A percentile compares a stretch with the other conserved stretches of the same genome.
These are phyloP conservation scores for Centroberyx gerrardi DNA, from an alignment of 2,797 vertebrate genomes.

Conservation along the genomic window DNA sequence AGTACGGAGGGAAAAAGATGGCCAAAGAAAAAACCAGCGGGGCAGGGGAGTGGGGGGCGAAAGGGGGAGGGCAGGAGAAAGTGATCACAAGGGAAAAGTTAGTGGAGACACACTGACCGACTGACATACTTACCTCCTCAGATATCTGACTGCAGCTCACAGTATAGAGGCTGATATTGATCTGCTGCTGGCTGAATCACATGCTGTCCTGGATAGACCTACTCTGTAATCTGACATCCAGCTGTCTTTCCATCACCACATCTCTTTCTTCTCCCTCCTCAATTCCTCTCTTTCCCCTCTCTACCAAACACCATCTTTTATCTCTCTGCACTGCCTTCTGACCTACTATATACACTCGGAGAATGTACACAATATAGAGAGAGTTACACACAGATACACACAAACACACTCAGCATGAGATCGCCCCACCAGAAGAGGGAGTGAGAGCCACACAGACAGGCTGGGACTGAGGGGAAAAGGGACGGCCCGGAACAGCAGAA, in stretches of 20 bases:
- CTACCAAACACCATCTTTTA: neutral
- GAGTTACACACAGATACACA: neutral
- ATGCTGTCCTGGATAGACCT: conserved; percentile 40
- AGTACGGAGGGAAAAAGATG: conserved; percentile 38
- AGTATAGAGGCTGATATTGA: conserved; percentile 60
- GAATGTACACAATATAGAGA: too few relatives aligned
- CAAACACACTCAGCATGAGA: conserved; percentile 35
- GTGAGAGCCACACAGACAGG: conserved; percentile 66
- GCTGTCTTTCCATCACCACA: conserved; percentile 36
- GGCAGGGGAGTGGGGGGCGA: conserved; percentile 30
- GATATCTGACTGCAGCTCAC: conserved; percentile 48
- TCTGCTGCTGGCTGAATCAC: conserved; percentile 50
- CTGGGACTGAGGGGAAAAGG: conserved; percentile 18
- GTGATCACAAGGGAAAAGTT: conserved; percentile 55
- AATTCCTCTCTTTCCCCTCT: conserved; percentile 16
- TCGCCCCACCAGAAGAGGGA: conserved; percentile 79
- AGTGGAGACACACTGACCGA: conserved; percentile 77
- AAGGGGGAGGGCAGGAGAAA: conserved; percentile 29
- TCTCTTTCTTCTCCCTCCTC: conserved; percentile 19
- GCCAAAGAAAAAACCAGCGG: conserved; percentile 1
- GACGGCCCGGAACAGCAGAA: conserved; percentile 44
- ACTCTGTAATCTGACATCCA: neutral
- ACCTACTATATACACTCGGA: conserved; percentile 9
- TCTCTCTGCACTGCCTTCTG: neutral
- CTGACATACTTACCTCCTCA: conserved; percentile 78